Base-by-base conservation (phyloP, 2,113 vertebrate genomes). In the Antennarius striatus region DNA sequence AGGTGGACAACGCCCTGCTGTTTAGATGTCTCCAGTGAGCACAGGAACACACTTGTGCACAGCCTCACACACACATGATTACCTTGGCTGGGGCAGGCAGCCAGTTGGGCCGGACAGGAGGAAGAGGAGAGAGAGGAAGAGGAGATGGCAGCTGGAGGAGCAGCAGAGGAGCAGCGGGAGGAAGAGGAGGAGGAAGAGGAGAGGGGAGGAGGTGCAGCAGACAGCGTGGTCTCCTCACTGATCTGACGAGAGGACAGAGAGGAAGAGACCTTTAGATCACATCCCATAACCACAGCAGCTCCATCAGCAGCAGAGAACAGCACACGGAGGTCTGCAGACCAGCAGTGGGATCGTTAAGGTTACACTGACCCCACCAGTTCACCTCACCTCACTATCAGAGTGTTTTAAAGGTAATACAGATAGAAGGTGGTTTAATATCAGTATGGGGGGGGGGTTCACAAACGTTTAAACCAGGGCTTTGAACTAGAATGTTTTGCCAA, bases 41-140 rank as follows among this genome's bases (percentile, higher is more conserved):
- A 22, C 9, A 48, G 30, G 3, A 54, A 28, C 7, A 16, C 29
- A 1, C 14, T 28, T 3, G n/a, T 50, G 45, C 71, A 82, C 78
- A 86, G 84, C 91, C 91, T 83, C 93, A 95, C 92, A 94, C 93
- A 93, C 90, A 94, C 92, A 91, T 90, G 91, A 93, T 98, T 99
- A 99, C 97, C 97, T 99, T 97, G 96, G 93, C 94, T 97, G 94
- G 95, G 93, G 94, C 92, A 92, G 93, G 68, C 58, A 76, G 94
- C 89, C 90, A 93, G 93, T 91, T 89, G 94, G 91, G 94, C 91
- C 89, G 93, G 88, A 89, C 93, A 92, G 82, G 94, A 90, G 80
- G 94, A 95, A 39, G 91, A 89, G 71, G 93, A 60, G 68, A 89
- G 92, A 81, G 87, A 90, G 66, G 92, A 57, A 6, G 66, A 76